Conservation (phyloP, 2,113 vertebrate species). For the Hippotragus niger region DNA sequence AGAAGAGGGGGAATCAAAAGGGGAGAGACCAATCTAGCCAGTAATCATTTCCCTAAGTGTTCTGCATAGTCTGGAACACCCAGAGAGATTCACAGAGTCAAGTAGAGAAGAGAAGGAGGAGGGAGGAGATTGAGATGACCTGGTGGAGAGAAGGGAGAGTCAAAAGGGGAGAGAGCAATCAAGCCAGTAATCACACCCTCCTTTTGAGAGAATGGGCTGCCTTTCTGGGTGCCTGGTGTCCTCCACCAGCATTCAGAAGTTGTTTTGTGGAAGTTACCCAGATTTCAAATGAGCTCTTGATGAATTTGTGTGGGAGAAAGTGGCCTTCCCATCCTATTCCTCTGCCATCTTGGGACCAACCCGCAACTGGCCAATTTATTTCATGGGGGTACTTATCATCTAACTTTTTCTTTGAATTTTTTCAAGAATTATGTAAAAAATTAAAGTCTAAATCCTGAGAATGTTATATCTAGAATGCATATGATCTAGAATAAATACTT, state of each 20-base stretch:
- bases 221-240: background rate
- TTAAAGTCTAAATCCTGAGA: background rate
- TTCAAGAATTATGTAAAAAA: background rate
- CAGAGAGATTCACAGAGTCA: background rate
- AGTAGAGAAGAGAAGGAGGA: background rate
- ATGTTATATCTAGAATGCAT: background rate
- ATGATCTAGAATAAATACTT: background rate
- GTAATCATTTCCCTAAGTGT: background rate
- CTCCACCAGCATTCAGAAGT: background rate
- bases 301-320: background rate
- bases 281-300: background rate
- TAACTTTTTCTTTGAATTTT: constrained; percentile 6
- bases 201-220: background rate
- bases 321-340: background rate
- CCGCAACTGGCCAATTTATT: constrained; percentile 45
- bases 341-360: background rate
- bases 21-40: background rate
- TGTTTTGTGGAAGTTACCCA: background rate
- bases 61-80: background rate
- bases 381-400: background rate
- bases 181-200: background rate
- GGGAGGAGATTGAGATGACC: background rate
- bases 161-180: background rate
- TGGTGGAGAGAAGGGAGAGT: background rate
- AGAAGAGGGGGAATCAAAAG: background rate